Conservation (phyloP, 2,797 vertebrate species). For the Sebastes glaucus region DNA sequence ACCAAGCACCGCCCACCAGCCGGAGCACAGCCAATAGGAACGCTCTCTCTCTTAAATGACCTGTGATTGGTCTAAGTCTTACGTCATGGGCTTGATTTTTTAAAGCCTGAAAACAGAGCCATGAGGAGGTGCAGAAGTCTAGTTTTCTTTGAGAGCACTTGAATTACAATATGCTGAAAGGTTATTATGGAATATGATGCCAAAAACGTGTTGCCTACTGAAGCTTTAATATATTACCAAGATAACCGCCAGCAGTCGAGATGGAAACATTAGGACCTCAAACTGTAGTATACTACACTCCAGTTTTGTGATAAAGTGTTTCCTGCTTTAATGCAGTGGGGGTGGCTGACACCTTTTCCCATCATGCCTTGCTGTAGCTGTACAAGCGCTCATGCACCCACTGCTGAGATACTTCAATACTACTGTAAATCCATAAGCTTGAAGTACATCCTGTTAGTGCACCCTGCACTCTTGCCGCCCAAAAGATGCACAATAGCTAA, state of each 20-base stretch:
- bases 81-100: no score
- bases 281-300: background rate
- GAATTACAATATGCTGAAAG: no score
- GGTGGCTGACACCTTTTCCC: background rate
- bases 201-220: no score
- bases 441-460: background rate
- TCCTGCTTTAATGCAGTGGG: background rate
- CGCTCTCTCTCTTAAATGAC: no score
- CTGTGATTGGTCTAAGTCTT: no score
- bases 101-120: no score
- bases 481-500: background rate
- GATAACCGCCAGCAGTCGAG: background rate
- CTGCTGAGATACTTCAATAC: background rate
- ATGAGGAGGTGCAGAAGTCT: no score
- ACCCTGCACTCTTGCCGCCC: background rate
- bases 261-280: background rate
- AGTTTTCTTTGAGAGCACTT: no score
- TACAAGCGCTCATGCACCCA: background rate
- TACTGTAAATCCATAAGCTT: background rate
- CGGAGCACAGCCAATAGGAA: no score
- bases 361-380: background rate
- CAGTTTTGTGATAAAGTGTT: background rate
- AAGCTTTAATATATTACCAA: background rate
- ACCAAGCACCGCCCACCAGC: no score
- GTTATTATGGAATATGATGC: no score